Evolutionary conservation across 1,140 invertebrate genomes (phyloP), one percentile per base, ranked within the genome.

Genomic region (Lycorma delicatula): DNA sequence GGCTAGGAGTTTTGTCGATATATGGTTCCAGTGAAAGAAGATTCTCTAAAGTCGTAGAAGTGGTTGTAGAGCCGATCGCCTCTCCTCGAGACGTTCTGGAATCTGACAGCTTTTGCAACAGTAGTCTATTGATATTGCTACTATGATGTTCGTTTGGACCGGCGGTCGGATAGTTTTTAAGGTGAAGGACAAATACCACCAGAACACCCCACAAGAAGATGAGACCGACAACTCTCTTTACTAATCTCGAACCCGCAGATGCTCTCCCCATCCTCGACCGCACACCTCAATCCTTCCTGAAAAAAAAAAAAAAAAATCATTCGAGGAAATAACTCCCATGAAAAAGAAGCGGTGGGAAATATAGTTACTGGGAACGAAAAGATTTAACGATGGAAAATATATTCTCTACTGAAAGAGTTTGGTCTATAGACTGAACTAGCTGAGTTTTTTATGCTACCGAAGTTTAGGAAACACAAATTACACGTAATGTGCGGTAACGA

Each of bases 1-100:
- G 41, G 23, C 78, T 77, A 0, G 81, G 80, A 28, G 80, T 78
- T 49, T 80, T 80, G 73, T 87, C 85, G 11, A 87, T 71, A 31
- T 81, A 74, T 3, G 83, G 83, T 60, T 78, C 73, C 18, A 74
- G 63, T 26, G 71, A 59, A 18, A 67, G 62, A 53, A 59, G 23
- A 5, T 49, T 26, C 4, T 58, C 52, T n/a, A n/a, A n/a, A 16
- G 49, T 51, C 6, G 31, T 22, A 25, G 53, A 28, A 12, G 28
- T 58, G n/a, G 48, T 48, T n/a, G 58, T 51, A 18, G 34, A 44
- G 48, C 54, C 29, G 13, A 49, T 58, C 13, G 23, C 53, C 28
- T 49, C 47, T 23, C 28, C 16, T 11, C 29, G 54, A 20, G 41
- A 53, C 16, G 29, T 28, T 4, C 44, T 34, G 13, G 48, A 41